Evolutionary conservation across 2,797 vertebrate genomes (phyloP).

Genomic region (Tragelaphus oryx): DNA sequence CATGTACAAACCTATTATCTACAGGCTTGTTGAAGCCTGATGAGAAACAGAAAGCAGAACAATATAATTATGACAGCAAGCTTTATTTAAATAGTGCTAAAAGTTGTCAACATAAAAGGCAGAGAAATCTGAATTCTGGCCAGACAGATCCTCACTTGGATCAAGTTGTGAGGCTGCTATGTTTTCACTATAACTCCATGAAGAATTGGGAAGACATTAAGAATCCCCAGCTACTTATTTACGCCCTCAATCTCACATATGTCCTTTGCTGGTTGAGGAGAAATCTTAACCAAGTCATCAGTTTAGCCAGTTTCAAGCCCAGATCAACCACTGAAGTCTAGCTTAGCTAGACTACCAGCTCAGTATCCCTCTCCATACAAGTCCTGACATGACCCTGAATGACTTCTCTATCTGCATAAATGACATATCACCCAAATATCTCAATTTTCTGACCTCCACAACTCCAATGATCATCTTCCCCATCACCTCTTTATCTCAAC

Average conservation of each 20-base stretch:
- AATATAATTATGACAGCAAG: background rate
- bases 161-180: background rate
- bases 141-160: background rate
- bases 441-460: background rate
- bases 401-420: background rate
- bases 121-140: background rate
- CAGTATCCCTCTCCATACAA: background rate
- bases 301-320: background rate
- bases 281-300: background rate
- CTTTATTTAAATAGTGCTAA: background rate
- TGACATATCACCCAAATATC: background rate
- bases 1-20: background rate
- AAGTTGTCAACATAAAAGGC: background rate
- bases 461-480: background rate
- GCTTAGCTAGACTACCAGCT: background rate
- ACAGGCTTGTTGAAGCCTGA: background rate
- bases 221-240: background rate
- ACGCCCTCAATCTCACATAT: background rate
- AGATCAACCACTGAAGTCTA: background rate
- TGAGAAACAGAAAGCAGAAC: background rate
- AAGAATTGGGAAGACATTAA: background rate
- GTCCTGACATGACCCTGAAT: background rate
- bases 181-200: background rate
- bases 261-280: background rate
- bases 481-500: background rate